Evolutionary conservation across 2,113 vertebrate genomes (phyloP).

Genomic region (Esox niger): DNA sequence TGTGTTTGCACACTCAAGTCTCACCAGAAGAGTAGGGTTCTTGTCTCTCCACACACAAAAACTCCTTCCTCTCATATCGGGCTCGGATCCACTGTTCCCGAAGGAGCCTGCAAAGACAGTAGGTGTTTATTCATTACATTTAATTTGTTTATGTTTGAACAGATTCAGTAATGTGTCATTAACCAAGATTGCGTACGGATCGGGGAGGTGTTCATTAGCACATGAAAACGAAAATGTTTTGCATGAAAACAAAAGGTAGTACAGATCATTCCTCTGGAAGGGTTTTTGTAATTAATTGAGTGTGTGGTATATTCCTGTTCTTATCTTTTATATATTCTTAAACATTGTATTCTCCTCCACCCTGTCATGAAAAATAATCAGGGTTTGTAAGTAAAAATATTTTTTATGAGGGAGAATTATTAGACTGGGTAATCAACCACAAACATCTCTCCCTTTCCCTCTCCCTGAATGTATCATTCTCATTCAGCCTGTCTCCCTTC

Average conservation of each 20-base stretch:
- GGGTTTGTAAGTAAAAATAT: too few species aligned
- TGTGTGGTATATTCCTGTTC: background rate
- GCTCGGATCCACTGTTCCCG: slow-evolving; percentile 93
- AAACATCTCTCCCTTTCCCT: background rate
- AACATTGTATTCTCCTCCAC: background rate
- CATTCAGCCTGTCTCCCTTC: background rate
- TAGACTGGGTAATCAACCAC: background rate
- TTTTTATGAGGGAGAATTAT: too few species aligned
- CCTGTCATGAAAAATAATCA: too few species aligned
- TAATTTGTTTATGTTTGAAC: slow-evolving; percentile 10
- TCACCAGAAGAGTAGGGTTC: slow-evolving; percentile 92
- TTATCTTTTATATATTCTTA: background rate
- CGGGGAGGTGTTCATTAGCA: background rate
- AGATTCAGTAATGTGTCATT: slow-evolving; percentile 20
- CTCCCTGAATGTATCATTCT: background rate
- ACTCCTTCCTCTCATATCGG: slow-evolving; percentile 89
- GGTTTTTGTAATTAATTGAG: too few species aligned
- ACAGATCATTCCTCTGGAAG: too few species aligned
- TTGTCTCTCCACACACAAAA: slow-evolving; percentile 81
- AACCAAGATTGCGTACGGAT: background rate
- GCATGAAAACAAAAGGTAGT: too few species aligned
- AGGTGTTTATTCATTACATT: slow-evolving; percentile 15
- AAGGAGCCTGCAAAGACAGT: slow-evolving; percentile 75
- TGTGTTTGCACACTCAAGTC: background rate
- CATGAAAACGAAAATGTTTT: background rate